Base-by-base conservation (phyloP, 2,888 invertebrate genomes). In the Ganaspis brasiliensis region DNA sequence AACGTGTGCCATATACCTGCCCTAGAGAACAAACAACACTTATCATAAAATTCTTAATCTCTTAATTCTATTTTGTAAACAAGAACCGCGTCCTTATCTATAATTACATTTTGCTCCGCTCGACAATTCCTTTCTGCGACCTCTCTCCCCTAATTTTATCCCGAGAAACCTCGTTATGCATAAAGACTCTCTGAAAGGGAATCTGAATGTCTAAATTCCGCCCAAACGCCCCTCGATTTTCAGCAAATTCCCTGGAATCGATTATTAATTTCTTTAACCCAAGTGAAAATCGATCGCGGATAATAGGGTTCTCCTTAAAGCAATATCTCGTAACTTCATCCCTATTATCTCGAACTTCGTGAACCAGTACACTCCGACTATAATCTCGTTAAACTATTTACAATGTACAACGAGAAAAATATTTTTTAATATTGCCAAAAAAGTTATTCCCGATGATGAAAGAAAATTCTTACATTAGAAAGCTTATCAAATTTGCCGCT, bases 371-470 rank as follows among this genome's bases (percentile, higher is more conserved):
- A 45, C 56, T 45, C 45, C 67, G n/a, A 45, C 67, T n/a, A 67
- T 67, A 67, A 67, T 67, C 67, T 67, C 45, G 45, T 40, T 45
- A 63, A 67, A 67, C 67, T 67, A 67, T 45, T 67, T 45, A 45
- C 31, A 6, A 2, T 31, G 3, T 2, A 31, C 6, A 31, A 31
- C 6, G 31, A 6, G 31, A 31, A 31, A 31, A 31, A 31, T 31
- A 6, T 31, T 31, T 31, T 31, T 31, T 6, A 52, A 9, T 52
- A 52, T 52, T 19, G 9, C 16, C 16, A n/a, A n/a, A 49, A 16
- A n/a, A 49, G n/a, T n/a, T n/a, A n/a, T n/a, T n/a, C n/a, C n/a
- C n/a, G n/a, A n/a, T n/a, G n/a, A n/a, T n/a, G n/a, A n/a, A n/a
- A n/a, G n/a, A n/a, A n/a, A n/a, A n/a, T n/a, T n/a, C n/a, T n/a